phyloP scores from a whole-genome alignment of 1,140 invertebrate species.

The Platyscapa corneri region DNA sequence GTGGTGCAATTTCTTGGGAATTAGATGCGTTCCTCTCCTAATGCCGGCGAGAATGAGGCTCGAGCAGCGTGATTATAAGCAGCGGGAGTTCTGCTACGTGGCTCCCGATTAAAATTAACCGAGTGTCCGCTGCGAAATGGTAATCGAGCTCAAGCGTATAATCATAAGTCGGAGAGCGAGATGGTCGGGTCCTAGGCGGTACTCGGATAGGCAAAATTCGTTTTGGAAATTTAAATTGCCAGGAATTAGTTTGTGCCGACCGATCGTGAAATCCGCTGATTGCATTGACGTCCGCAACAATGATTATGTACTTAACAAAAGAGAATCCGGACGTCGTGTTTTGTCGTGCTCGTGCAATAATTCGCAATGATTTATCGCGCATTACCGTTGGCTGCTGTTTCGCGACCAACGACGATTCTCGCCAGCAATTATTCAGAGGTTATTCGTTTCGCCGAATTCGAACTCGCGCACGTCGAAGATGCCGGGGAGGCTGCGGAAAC shows the following conservation, averaged over 20 bases:
- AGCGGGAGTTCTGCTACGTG: no score
- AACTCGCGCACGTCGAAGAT: no score
- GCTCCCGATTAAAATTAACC: slow-evolving; percentile 44
- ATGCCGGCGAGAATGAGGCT: slow-evolving; percentile 29
- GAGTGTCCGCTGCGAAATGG: background rate
- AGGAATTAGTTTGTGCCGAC: background rate
- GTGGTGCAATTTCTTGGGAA: slow-evolving; percentile 29
- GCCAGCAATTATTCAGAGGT: background rate
- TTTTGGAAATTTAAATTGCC: slow-evolving; percentile 1
- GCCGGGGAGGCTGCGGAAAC: background rate
- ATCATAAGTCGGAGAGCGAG: background rate
- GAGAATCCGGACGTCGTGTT: background rate
- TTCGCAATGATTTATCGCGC: background rate
- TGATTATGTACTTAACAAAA: background rate
- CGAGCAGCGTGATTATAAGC: background rate
- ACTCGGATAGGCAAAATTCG: background rate
- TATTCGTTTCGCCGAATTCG: background rate
- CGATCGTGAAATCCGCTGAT: background rate
- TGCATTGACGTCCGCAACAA: background rate
- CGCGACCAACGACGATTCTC: background rate
- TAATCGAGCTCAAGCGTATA: slow-evolving; percentile 8
- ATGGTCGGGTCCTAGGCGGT: background rate
- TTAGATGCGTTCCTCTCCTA: slow-evolving; percentile 33
- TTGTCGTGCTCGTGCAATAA: background rate
- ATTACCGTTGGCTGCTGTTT: background rate